Base-by-base conservation (phyloP, 2,113 vertebrate species). In the Eidolon helvum region DNA sequence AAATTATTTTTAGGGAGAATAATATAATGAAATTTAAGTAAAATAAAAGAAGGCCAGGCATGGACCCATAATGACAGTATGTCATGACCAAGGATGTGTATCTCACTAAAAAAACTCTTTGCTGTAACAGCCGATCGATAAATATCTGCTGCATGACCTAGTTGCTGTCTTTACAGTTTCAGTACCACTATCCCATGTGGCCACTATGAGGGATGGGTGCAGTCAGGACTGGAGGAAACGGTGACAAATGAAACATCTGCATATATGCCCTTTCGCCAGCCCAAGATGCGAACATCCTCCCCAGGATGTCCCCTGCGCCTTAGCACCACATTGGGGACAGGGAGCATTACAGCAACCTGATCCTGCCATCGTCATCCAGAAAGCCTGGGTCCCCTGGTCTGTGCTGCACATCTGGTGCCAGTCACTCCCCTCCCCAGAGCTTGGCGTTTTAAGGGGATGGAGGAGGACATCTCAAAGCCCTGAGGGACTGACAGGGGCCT, bases 211-310 rank as follows among this genome's bases (percentile, higher is more conserved):
- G 71, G 43, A 38, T 8, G 33, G 43, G 40, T 50, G 38, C 63
- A 30, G 35, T 79, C 33, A 7, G 35, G 68, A 74, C 69, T 18
- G 53, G 80, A 90, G 40, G 77, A 82, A 61, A 66, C 0, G 35
- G 84, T 30, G 43, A 61, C 59, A 22, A 18, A 28, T 18, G 61
- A 26, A 43, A 65, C 30, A 53, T 30, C 24, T 59, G 21, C 12
- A 48, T 11, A 55, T 4, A n/a, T 7, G 66, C 26, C 40, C 85
- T 26, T 35, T 57, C 0, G 0, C 30, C 30, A 18, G 0, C 55
- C 55, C 38, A n/a, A 50, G 43, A 10, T 14, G 38, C 18, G 21
- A 38, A 50, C 53, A 8, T 30, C 57, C 35, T 84, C 16, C n/a
- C 43, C 5, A n/a, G 65, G 33, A 50, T 0, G 8, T 38, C 28